Base-by-base conservation (phyloP, 2,113 vertebrate genomes). In the Echinops telfairi region DNA sequence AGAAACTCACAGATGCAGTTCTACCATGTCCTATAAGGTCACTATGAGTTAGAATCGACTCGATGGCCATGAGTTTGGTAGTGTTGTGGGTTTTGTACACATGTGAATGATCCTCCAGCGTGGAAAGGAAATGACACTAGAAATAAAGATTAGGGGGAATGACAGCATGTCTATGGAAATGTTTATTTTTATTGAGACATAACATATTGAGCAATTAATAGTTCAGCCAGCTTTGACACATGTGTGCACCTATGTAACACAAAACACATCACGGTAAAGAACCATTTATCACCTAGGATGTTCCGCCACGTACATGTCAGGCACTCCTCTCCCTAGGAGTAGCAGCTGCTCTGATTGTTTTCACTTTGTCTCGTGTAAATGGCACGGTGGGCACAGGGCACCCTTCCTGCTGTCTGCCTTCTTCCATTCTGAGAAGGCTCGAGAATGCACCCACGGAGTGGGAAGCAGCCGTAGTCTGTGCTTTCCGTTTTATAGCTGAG, bases 151-250 rank as follows among this genome's bases (percentile, higher is more conserved):
- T 4, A 15, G 71, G 62, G 83, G 36, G 19, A 11, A 40, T 33
- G n/a, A 10, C 47, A 3, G 20, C 31, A 38, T 58, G 79, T 83
- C 73, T 27, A 16, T 25, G 36, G 40, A 91, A 71, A 33, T 64
- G 22, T 47, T 75, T 86, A 36, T 75, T 90, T 89, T 88, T 90
- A 57, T 36, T 84, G 66, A 94, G 64, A n/a, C 80, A 83, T 11
- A 80, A 58, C 3, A 16, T n/a, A 47, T 1, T 7, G 36, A 40
- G 90, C 66, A 23, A 75, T 60, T 9, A 47, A 40, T 23, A n/a
- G 17, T 40, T 53, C 16, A 36, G 73, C 47, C 43, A 29, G n/a
- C 75, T 82, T 57, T 90, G 85, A 93, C 38, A 77, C 58, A 70
- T 7, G 8, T 20, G 12, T 31, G 33, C 8, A 33, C 29, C 68